Evolutionary conservation across 2,888 invertebrate species (phyloP).

Genomic region (Nomada hirtipes): DNA sequence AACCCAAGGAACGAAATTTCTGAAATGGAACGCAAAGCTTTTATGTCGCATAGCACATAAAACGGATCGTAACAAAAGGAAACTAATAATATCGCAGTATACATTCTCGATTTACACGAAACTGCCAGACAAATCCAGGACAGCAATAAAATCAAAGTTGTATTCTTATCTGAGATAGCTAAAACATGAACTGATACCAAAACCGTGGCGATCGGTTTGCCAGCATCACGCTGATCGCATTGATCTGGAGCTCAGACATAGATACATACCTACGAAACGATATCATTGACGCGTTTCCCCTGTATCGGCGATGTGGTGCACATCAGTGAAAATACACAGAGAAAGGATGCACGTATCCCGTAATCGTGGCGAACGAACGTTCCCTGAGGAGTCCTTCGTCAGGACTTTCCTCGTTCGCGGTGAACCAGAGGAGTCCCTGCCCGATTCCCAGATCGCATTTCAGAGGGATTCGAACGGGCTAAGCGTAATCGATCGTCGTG

Average conservation of each 20-base stretch:
- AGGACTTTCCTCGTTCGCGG: slow-evolving; percentile 75
- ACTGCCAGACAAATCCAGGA: too few relatives aligned
- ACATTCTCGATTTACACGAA: too few relatives aligned
- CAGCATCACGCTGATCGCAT: not conserved
- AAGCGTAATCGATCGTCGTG: slow-evolving; percentile 76
- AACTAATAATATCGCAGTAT: too few relatives aligned
- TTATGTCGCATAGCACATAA: too few relatives aligned
- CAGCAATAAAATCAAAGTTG: slow-evolving; percentile 2
- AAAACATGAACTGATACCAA: not conserved
- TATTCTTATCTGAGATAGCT: not conserved
- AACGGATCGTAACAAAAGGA: too few relatives aligned
- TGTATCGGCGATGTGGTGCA: not conserved
- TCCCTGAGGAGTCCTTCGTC: slow-evolving; percentile 80
- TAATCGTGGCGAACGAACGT: slow-evolving; percentile 78
- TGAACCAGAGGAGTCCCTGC: slow-evolving; percentile 68
- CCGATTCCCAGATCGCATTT: slow-evolving; percentile 77
- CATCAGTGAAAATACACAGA: not conserved
- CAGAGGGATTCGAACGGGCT: slow-evolving; percentile 72
- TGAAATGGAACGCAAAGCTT: too few relatives aligned
- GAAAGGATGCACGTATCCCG: slow-evolving; percentile 49
- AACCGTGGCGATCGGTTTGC: not conserved
- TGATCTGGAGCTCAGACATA: not conserved
- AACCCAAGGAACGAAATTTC: too few relatives aligned
- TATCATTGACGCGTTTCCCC: slow-evolving; percentile 1
- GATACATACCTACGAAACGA: not conserved